Evolutionary conservation across 2,797 vertebrate species (phyloP).

Genomic region (Psittacula echo): DNA sequence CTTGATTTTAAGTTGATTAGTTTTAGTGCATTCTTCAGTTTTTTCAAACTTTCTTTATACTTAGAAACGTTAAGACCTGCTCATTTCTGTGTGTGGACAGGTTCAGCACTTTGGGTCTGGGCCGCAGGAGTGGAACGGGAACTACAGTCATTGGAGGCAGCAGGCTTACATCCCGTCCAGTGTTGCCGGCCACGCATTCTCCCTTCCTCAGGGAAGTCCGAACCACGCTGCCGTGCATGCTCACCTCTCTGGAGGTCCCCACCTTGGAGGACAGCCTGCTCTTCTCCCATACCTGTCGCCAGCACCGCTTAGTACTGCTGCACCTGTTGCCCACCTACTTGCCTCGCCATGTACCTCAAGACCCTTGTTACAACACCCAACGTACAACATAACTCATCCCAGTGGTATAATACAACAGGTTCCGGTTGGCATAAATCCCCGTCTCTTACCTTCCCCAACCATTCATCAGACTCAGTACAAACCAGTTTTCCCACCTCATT

Average conservation of each 20-base stretch:
- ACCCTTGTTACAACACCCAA: conserved; percentile 87
- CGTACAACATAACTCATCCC: conserved; percentile 89
- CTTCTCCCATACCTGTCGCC: conserved; percentile 89
- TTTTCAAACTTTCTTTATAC: neutral
- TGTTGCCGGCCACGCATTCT: conserved; percentile 88
- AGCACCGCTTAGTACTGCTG: conserved; percentile 86
- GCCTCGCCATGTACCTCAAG: conserved; percentile 92
- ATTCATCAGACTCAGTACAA: conserved; percentile 96
- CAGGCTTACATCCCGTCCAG: conserved; percentile 91
- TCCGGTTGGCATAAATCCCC: conserved; percentile 94
- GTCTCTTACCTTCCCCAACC: conserved; percentile 93
- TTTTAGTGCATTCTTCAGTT: conserved; percentile 55
- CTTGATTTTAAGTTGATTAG: conserved; percentile 50
- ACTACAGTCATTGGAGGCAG: conserved; percentile 89
- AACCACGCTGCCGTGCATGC: conserved; percentile 84
- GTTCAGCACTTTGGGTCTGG: conserved; percentile 92
- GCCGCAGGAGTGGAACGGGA: conserved; percentile 95
- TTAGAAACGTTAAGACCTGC: neutral
- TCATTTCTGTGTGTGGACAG: conserved; percentile 72
- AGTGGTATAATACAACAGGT: conserved; percentile 92
- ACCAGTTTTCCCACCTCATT: conserved; percentile 92
- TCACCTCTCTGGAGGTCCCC: conserved; percentile 84
- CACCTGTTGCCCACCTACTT: conserved; percentile 93
- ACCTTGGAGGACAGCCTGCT: conserved; percentile 87
- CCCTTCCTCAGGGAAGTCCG: conserved; percentile 92